These are phyloP conservation scores for Melanitta fusca DNA, from an alignment of 2,797 vertebrate genomes.

Conservation along the genomic window DNA sequence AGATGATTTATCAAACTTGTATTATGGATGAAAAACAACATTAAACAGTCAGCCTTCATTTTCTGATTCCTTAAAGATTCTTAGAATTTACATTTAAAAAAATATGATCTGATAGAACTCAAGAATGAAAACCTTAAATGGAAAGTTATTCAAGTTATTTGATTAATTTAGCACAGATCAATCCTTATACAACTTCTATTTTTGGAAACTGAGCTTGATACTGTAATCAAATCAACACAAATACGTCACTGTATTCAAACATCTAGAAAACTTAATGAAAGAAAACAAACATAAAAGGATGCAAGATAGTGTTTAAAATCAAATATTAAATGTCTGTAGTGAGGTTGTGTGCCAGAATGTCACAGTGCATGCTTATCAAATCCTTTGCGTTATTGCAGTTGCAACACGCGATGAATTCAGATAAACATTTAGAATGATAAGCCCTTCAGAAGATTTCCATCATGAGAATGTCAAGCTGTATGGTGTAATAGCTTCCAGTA, in stretches of 20 bases:
- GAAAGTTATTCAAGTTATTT: conserved; percentile 41
- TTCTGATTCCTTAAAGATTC: background rate
- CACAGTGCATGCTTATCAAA: background rate
- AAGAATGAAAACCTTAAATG: conserved; percentile 37
- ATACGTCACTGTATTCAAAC: background rate
- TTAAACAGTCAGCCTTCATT: background rate
- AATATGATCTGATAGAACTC: background rate
- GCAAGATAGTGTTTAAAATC: background rate
- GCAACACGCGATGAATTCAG: background rate
- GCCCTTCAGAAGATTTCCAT: background rate
- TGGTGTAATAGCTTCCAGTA: background rate
- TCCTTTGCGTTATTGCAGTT: background rate
- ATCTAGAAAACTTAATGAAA: background rate
- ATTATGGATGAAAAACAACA: background rate
- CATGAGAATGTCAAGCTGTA: background rate
- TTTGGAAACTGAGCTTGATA: background rate
- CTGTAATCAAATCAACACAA: background rate
- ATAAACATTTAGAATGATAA: background rate
- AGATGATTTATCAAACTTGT: background rate
- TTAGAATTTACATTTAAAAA: background rate
- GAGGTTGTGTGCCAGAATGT: background rate
- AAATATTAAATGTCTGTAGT: background rate
- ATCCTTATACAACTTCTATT: background rate
- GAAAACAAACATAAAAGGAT: background rate
- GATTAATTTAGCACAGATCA: background rate